Evolutionary conservation across 2,113 vertebrate species (phyloP), one percentile per base, ranked within the genome.

Genomic region (Poicephalus gulielmi): DNA sequence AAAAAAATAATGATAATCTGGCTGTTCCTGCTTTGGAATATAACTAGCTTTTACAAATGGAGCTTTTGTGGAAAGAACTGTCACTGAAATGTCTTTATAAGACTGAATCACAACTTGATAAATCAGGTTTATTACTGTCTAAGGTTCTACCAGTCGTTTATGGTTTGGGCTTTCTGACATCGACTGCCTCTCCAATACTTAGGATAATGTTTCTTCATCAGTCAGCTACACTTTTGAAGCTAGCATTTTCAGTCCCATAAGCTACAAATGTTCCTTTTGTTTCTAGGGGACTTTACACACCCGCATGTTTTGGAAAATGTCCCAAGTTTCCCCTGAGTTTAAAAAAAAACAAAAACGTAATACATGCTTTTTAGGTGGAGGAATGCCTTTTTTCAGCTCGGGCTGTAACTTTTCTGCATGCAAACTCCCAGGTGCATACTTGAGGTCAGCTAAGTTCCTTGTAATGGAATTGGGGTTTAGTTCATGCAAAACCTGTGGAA

Each of bases 401-500:
- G 71, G 76, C 79, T 92, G 90, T 94, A 94, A 94, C 92, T 94
- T 96, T 86, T 92, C 78, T 86, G 87, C 71, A 68, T 96, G 47
- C 13, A 15, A 96, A 94, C 37, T 95, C 91, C 79, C 67, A 92
- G 84, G 88, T 96, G 90, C 67, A 50, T 96, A 94, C 57, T 83
- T 97, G 87, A 98, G 89, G 95, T 95, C 96, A 97, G 83, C 78
- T 97, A 73, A 89, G 77, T 96, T 96, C 90, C 94, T 96, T 93
- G 75, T 90, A 91, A 80, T 95, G 92, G 90, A 97, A 95, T 90
- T 88, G 55, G 82, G 82, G 77, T 93, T 97, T 95, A 92, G 69
- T 95, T 96, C 93, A 78, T 94, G 88, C 85, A 92, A 96, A 97
- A 92, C 79, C 88, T 86, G 68, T 90, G 90, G 94, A 96, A 97